Evolutionary conservation across 1,140 invertebrate genomes (phyloP).

Genomic region (Odontomachus brunneus): DNA sequence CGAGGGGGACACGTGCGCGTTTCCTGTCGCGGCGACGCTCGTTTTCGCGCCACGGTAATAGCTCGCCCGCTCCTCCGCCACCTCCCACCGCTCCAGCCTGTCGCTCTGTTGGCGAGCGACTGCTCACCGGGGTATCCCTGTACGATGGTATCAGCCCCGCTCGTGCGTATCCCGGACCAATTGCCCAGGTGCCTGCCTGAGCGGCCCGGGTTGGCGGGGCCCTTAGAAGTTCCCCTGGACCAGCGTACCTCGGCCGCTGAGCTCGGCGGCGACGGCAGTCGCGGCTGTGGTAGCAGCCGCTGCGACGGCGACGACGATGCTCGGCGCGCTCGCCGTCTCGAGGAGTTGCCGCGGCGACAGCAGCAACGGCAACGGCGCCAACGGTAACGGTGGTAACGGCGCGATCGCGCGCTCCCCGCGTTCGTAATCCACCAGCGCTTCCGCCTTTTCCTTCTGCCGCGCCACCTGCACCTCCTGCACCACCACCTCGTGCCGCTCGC

Average conservation of each 20-base stretch:
- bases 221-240: conserved; percentile 80
- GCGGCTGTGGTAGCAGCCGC: conserved; percentile 17
- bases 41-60: conserved; percentile 24
- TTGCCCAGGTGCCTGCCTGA: conserved; percentile 73
- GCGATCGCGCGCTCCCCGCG: conserved; percentile 48
- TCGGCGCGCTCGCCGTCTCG: conserved; percentile 9
- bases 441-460: conserved; percentile 58
- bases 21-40: conserved; percentile 1
- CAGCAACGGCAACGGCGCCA: conserved; percentile 36
- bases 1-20: conserved; percentile 19
- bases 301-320: conserved; percentile 29
- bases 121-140: conserved; percentile 26
- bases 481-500: conserved; percentile 47
- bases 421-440: conserved; percentile 64
- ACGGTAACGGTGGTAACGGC: conserved; percentile 33
- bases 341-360: conserved; percentile 47
- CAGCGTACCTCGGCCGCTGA: conserved; percentile 54
- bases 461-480: conserved; percentile 63
- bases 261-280: conserved; percentile 27
- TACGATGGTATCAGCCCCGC: conserved; percentile 75
- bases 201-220: conserved; percentile 75
- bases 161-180: conserved; percentile 74
- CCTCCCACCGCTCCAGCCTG: background rate
- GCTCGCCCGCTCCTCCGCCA: no score
- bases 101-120: conserved; percentile 33